phyloP scores from a whole-genome alignment of 2,888 invertebrate genomes.

The Agrochola circellaris region DNA sequence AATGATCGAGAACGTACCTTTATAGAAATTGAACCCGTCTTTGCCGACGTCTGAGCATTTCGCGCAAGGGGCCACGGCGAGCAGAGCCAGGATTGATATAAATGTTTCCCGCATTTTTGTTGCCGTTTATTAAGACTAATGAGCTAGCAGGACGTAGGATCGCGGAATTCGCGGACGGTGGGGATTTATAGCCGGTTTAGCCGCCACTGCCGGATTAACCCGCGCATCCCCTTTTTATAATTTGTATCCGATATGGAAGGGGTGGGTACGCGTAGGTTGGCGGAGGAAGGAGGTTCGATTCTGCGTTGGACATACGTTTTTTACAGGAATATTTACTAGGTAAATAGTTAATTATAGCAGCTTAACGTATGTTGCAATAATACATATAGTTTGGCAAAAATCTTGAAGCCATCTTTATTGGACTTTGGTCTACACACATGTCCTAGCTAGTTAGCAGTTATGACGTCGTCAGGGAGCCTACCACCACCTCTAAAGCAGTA shows the following conservation, averaged over 20 bases:
- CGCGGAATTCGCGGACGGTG: conserved; percentile 48
- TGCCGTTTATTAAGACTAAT: conserved; percentile 75
- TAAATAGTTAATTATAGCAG: background rate
- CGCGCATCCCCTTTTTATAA: conserved; percentile 79
- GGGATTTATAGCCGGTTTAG: conserved; percentile 62
- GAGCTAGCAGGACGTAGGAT: conserved; percentile 69
- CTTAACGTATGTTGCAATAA: background rate
- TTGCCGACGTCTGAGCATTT: conserved; percentile 80
- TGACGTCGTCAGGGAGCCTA: no score
- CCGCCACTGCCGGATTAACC: conserved; percentile 66
- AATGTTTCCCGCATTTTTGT: conserved; percentile 83
- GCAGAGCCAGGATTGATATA: conserved; percentile 80
- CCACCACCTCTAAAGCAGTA: no score
- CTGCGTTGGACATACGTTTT: conserved; percentile 8
- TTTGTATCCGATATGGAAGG: conserved; percentile 60
- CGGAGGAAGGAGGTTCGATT: conserved; percentile 62
- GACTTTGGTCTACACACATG: no score
- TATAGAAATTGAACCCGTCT: conserved; percentile 87
- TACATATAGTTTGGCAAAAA: background rate
- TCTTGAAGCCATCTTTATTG: background rate
- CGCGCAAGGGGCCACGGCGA: conserved; percentile 71
- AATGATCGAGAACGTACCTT: conserved; percentile 76
- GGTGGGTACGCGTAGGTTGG: conserved; percentile 41
- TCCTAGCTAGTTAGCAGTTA: no score
- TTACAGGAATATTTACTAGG: background rate